These are phyloP conservation scores for Neoarius graeffei DNA, from an alignment of 2,113 vertebrate species.

Conservation along the genomic window DNA sequence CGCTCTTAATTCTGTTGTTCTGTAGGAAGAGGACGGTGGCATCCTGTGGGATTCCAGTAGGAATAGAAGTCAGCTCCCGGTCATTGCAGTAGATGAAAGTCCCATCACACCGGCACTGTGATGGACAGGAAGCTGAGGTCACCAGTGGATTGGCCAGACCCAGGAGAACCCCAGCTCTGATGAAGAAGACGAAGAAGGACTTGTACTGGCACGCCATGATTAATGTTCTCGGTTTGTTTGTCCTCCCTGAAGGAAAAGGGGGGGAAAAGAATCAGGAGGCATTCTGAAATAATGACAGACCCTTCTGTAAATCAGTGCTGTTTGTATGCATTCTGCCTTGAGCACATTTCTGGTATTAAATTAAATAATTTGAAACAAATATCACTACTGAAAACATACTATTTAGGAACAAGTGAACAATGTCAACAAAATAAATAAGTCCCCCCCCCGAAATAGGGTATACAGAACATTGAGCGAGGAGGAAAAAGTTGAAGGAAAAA, in stretches of 20 bases:
- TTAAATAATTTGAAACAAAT: slow-evolving; percentile 41
- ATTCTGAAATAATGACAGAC: slow-evolving; percentile 62
- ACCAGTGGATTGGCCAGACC: slow-evolving; percentile 83
- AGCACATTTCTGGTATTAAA: slow-evolving; percentile 60
- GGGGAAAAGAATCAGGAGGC: slow-evolving; percentile 64
- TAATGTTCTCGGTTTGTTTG: slow-evolving; percentile 75
- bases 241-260: slow-evolving; percentile 72
- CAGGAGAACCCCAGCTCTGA: slow-evolving; percentile 89
- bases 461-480: not conserved
- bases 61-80: slow-evolving; percentile 95
- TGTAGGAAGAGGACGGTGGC: slow-evolving; percentile 98
- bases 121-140: slow-evolving; percentile 89
- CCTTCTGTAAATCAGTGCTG: slow-evolving; percentile 63
- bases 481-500: not conserved
- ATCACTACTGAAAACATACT: slow-evolving; percentile 51
- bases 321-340: slow-evolving; percentile 59
- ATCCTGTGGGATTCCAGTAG: slow-evolving; percentile 89
- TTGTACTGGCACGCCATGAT: slow-evolving; percentile 91
- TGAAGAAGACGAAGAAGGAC: slow-evolving; percentile 88
- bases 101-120: slow-evolving; percentile 90
- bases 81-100: slow-evolving; percentile 99
- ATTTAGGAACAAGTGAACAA: slow-evolving; percentile 47
- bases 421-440: not conserved
- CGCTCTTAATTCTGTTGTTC: slow-evolving; percentile 98
- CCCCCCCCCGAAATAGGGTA: not conserved